A percentile compares a stretch with the other conserved stretches of the same genome.
Conservation (phyloP, 2,888 invertebrate genomes). For the Rhagonycha lutea region DNA sequence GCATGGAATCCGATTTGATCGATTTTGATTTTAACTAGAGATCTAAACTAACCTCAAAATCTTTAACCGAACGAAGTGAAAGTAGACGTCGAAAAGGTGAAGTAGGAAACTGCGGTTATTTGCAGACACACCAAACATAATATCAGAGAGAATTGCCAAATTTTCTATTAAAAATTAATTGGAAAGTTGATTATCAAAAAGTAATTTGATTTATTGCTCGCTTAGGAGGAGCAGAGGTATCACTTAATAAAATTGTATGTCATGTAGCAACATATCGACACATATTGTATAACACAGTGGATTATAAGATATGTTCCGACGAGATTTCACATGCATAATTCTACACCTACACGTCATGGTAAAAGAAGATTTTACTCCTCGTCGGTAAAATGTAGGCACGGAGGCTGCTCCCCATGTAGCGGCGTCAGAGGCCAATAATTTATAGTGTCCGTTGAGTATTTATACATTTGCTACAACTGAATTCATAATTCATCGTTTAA, state of each 20-base stretch:
- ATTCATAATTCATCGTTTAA: conserved; percentile 50
- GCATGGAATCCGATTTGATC: too few species aligned
- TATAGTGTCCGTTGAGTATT: conserved; percentile 50
- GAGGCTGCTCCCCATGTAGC: conserved; percentile 41
- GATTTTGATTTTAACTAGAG: too few species aligned
- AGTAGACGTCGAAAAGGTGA: background rate
- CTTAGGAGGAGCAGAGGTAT: background rate
- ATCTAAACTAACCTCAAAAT: background rate
- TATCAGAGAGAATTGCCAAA: background rate
- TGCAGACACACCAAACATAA: background rate
- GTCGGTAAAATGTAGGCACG: conserved; percentile 37
- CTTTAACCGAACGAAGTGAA: background rate
- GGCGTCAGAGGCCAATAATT: conserved; percentile 43
- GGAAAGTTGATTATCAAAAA: background rate
- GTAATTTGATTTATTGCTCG: background rate
- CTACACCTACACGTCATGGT: conserved; percentile 30
- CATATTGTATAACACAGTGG: conserved; percentile 26
- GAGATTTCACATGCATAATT: conserved; percentile 30
- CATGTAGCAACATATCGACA: conserved; percentile 22
- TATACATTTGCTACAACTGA: conserved; percentile 49
- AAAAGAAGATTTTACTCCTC: conserved; percentile 34
- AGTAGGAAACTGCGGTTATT: background rate
- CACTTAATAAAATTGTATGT: conserved; percentile 22
- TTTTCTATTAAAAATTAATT: background rate
- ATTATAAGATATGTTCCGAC: conserved; percentile 18